Base-by-base conservation (phyloP, 1,140 invertebrate genomes). In the Diplogasteroides magnus region DNA sequence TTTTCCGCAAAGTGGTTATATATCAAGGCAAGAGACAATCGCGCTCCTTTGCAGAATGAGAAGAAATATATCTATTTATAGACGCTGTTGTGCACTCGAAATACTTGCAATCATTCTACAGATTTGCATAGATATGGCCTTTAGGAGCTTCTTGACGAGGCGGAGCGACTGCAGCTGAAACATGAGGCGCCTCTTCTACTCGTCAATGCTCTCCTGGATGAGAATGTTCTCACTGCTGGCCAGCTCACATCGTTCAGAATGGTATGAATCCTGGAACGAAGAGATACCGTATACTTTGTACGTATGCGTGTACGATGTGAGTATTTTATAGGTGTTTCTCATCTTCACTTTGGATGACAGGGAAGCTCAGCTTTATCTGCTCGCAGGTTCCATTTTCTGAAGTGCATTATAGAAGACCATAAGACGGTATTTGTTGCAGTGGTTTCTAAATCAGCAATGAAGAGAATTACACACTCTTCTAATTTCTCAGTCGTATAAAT, bases 91-190 rank as follows among this genome's bases (percentile, higher is more conserved):
- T 15, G 48, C 64, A n/a, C 37, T 48, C 6, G 6, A 11, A 19
- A 48, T 19, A 19, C 6, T 48, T 67, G 28, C 37, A 19, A 63
- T 11, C 48, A n/a, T 6, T 19, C 67, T 64, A 58, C 15, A 74
- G 69, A 32, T 28, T 1, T 57, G 23, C 1, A n/a, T 67, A 56
- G 48, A 55, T 77, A 75, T 58, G 73, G 87, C 59, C 89, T 90
- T 76, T 93, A 92, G 79, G 93, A 95, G 75, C 84, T 98, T 37
- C 78, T 94, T n/a, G 87, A 89, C 61, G 94, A 98, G 85, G 94
- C 96, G 19, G 94, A 98, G 77, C 88, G 94, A 73, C 86, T 99
- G 72, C 95, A 98, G 75, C 90, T 99, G 75, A 93, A 93, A 75
- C 90, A 90, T 62, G 98, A 98, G 83, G 92, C 92, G 37, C 89